Percentiles rank a stretch among this genome's conserved stretches.
These are phyloP conservation scores for Acanthacorydalis orientalis DNA, from an alignment of 2,888 invertebrate species.

Conservation along the genomic window DNA sequence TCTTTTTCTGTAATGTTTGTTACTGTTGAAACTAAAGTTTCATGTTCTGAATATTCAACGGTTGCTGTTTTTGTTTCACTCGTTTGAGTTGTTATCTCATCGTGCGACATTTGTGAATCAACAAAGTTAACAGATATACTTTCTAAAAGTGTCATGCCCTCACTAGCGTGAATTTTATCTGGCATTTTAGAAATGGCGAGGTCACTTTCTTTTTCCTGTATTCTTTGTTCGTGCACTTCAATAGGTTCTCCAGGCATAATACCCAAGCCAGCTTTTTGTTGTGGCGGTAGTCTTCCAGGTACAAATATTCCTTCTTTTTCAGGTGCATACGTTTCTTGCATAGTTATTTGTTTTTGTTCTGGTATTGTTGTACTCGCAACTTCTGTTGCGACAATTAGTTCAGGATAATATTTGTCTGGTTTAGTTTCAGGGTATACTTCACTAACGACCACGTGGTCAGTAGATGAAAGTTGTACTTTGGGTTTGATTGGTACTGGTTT, in stretches of 20 bases:
- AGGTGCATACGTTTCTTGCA: slow-evolving; percentile 45
- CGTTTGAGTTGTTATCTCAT: slow-evolving; percentile 31
- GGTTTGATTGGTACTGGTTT: slow-evolving; percentile 35
- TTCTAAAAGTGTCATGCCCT: slow-evolving; percentile 32
- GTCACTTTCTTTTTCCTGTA: slow-evolving; percentile 48
- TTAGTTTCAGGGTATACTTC: slow-evolving; percentile 53
- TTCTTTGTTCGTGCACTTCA: slow-evolving; percentile 32
- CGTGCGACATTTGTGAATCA: slow-evolving; percentile 48
- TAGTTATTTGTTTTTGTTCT: slow-evolving; percentile 45
- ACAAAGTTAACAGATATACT: slow-evolving; percentile 41
- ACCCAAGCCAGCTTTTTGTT: slow-evolving; percentile 40
- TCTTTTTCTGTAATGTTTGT: slow-evolving; percentile 44
- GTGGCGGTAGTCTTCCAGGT: slow-evolving; percentile 37
- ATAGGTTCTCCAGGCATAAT: slow-evolving; percentile 43
- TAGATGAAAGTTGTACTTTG: slow-evolving; percentile 41
- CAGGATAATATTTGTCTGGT: slow-evolving; percentile 62
- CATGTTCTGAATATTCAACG: slow-evolving; percentile 40
- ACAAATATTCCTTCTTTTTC: slow-evolving; percentile 50
- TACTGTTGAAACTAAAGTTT: slow-evolving; percentile 39
- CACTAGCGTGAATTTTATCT: slow-evolving; percentile 28
- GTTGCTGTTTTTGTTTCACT: slow-evolving; percentile 35
- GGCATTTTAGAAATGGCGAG: slow-evolving; percentile 27
- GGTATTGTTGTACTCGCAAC: slow-evolving; percentile 46
- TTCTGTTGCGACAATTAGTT: slow-evolving; percentile 64
- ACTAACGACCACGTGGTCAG: slow-evolving; percentile 46